Percentiles rank a stretch among this genome's conserved stretches.
phyloP scores from a whole-genome alignment of 1,140 invertebrate species.

The Drosophila auraria region DNA sequence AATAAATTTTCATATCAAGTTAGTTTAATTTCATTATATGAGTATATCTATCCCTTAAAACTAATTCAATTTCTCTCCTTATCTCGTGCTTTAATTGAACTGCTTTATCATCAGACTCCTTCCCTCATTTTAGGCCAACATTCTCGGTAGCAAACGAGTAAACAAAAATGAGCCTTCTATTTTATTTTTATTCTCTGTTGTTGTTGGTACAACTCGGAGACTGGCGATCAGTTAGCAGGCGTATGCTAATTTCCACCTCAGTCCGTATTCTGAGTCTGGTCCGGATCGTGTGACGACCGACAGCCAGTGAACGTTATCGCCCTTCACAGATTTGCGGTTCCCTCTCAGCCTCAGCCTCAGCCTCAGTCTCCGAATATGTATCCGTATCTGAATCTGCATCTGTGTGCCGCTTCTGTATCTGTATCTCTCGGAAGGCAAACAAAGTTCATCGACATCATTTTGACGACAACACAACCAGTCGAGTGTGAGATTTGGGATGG shows the following conservation, averaged over 20 bases:
- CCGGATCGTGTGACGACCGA: conserved; percentile 45
- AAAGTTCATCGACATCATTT: conserved; percentile 73
- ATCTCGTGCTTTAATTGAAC: background rate
- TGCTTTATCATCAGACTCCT: background rate
- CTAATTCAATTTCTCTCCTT: background rate
- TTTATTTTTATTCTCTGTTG: background rate
- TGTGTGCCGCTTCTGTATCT: conserved; percentile 16
- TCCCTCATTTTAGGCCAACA: background rate
- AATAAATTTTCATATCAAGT: background rate
- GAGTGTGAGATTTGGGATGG: conserved; percentile 61
- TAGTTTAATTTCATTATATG: too few species aligned
- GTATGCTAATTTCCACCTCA: conserved; percentile 63
- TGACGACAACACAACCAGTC: conserved; percentile 42
- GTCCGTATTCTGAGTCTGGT: conserved; percentile 7
- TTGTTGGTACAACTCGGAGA: conserved; percentile 1
- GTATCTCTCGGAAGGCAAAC: conserved; percentile 17
- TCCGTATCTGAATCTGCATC: conserved; percentile 21
- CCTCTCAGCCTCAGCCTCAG: background rate
- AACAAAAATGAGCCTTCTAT: conserved; percentile 17
- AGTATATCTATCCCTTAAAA: background rate
- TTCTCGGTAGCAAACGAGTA: conserved; percentile 21
- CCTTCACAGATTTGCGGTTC: conserved; percentile 21
- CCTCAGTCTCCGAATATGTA: conserved; percentile 1
- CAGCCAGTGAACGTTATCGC: conserved; percentile 49
- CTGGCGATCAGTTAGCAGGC: conserved; percentile 51